Evolutionary conservation across 2,113 vertebrate species (phyloP).

Genomic region (Cettia cetti): DNA sequence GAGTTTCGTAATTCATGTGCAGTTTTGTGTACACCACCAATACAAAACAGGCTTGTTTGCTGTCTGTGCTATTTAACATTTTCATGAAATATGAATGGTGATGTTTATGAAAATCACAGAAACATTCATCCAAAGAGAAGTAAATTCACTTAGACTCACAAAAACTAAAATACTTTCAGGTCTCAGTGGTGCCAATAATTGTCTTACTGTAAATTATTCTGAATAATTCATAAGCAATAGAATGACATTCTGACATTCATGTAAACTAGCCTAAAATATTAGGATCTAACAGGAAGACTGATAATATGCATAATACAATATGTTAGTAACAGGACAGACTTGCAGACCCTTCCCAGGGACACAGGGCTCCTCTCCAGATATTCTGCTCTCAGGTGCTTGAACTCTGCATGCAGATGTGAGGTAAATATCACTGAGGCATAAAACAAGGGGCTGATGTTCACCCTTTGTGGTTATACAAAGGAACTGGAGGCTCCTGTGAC

Average conservation of each 20-base stretch:
- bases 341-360: not conserved
- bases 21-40: not conserved
- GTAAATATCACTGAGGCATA: not conserved
- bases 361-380: not conserved
- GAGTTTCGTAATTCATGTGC: not conserved
- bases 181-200: not conserved
- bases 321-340: not conserved
- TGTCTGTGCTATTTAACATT: not conserved
- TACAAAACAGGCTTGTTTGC: not conserved
- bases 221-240: constrained; percentile 36
- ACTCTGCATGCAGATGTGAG: not conserved
- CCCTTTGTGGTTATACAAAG: not conserved
- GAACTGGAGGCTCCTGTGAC: accelerated
- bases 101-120: not conserved
- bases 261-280: constrained; percentile 19
- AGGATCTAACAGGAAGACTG: not conserved
- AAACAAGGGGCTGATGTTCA: not conserved
- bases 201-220: not conserved
- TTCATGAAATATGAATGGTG: not conserved
- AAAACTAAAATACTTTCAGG: constrained; percentile 12
- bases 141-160: not conserved
- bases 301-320: not conserved
- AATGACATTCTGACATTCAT: constrained; percentile 33
- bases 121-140: not conserved
- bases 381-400: not conserved